Base-by-base conservation (phyloP, 2,888 invertebrate species). In the Diloba caeruleocephala region DNA sequence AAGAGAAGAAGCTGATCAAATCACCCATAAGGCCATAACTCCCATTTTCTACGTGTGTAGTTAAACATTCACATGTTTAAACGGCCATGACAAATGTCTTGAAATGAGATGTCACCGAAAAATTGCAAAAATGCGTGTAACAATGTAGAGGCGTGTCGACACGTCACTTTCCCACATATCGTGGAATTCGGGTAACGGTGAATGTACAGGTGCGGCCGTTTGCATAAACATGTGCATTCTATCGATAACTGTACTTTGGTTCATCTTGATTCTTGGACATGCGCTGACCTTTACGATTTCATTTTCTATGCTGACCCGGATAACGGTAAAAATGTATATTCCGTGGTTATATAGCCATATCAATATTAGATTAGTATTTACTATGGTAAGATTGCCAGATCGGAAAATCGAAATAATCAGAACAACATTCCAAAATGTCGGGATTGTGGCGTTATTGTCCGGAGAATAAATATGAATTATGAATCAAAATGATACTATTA, bases 101-200 rank as follows among this genome's bases (percentile, higher is more conserved):
- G 33, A 12, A 10, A 0, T 6, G 12, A 53, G 32, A 6, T 51
- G 42, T 59, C 52, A 50, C 34, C 14, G 17, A 42, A 25, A 31
- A 42, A 50, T 53, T 48, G 39, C 33, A 62, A 44, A 53, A 60
- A 51, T 46, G 37, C 51, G 57, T 43, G 34, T n/a, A 42, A 51
- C 41, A 58, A 65, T 55, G 45, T 26, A 46, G 28, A 19, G 32
- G n/a, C 28, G 26, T 15, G 29, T 52, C 26, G 36, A 46, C 56
- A 52, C 12, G 32, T 41, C 53, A 65, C 65, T 61, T 71, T 73
- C 61, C 69, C 57, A 69, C 51, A 66, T 53, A 36, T 53, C 48
- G 55, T 26, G 56, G 71, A 73, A 73, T 73, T 71, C 37, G 64
- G 50, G 28, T 72, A 73, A 68, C 72, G 72, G 72, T 71, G 46